phyloP scores from a whole-genome alignment of 2,888 invertebrate species.

The Autographa gamma region DNA sequence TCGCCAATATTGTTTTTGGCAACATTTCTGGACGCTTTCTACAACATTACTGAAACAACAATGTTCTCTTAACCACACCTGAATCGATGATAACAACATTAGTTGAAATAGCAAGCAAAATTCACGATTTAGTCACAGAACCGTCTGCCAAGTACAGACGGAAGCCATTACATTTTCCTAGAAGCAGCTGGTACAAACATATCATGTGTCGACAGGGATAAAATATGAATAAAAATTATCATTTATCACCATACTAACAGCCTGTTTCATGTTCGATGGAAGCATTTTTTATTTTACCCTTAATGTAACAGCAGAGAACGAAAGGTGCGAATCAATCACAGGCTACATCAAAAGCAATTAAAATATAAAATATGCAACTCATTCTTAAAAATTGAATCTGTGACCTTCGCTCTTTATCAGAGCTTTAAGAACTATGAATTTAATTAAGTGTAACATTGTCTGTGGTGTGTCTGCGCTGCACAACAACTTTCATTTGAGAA shows the following conservation, averaged over 20 bases:
- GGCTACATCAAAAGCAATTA: conserved; percentile 41
- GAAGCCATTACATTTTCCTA: conserved; percentile 39
- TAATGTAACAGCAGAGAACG: conserved; percentile 19
- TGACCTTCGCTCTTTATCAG: conserved; percentile 69
- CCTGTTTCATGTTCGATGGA: conserved; percentile 11
- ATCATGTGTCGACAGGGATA: conserved; percentile 21
- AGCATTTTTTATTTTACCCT: conserved; percentile 18
- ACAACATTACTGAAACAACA: conserved; percentile 10
- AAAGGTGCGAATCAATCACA: conserved; percentile 37
- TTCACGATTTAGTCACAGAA: conserved; percentile 22
- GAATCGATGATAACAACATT: conserved; percentile 18
- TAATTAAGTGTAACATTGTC: conserved; percentile 62
- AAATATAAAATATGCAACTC: conserved; percentile 64
- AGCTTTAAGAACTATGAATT: conserved; percentile 59
- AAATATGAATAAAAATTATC: conserved; percentile 41
- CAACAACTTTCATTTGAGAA: conserved; percentile 70
- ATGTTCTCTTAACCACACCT: conserved; percentile 7
- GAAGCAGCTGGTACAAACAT: conserved; percentile 29
- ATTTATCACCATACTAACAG: conserved; percentile 19
- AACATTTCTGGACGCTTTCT: conserved; percentile 10
- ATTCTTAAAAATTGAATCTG: conserved; percentile 68
- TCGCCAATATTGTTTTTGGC: conserved; percentile 23
- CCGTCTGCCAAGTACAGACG: conserved; percentile 42
- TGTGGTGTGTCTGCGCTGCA: conserved; percentile 31
- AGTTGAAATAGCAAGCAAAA: conserved; percentile 25